Conservation (phyloP, 2,888 invertebrate genomes). For the Tenthredo scrophulariae region DNA sequence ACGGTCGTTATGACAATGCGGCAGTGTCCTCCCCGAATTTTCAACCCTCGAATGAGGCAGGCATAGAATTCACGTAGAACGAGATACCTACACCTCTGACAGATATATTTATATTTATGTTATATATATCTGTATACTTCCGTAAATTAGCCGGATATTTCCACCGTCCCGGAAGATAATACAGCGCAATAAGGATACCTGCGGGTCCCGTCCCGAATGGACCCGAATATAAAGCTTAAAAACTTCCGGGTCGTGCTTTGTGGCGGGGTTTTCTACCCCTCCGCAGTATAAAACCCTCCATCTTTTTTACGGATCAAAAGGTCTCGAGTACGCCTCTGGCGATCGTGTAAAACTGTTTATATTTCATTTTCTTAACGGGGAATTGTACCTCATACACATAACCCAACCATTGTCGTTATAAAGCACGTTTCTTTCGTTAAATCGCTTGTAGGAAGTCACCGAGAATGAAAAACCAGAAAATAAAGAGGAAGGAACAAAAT, state of each 20-base stretch:
- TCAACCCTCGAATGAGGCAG: background rate
- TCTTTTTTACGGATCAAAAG: slow-evolving; percentile 48
- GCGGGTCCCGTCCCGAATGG: slow-evolving; percentile 34
- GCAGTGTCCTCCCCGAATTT: background rate
- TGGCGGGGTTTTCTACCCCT: slow-evolving; percentile 23
- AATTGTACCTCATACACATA: background rate
- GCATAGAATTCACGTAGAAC: background rate
- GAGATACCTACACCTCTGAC: background rate
- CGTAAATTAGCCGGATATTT: slow-evolving; percentile 47
- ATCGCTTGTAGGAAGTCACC: background rate
- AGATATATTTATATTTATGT: background rate
- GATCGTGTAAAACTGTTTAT: slow-evolving; percentile 48
- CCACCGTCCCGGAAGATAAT: slow-evolving; percentile 42
- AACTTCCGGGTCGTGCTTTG: slow-evolving; percentile 47
- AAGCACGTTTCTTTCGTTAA: background rate
- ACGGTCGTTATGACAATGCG: too few species aligned
- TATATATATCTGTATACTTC: background rate
- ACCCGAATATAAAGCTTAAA: slow-evolving; percentile 48
- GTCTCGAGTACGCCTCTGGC: slow-evolving; percentile 45
- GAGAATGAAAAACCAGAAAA: too few species aligned
- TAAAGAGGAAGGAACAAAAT: too few species aligned
- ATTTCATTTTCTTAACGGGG: slow-evolving; percentile 26
- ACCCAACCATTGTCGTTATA: background rate
- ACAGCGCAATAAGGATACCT: slow-evolving; percentile 46
- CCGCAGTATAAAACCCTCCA: background rate